These are phyloP conservation scores for Acanthosepion lycidas DNA, from an alignment of 2,888 invertebrate species.

Conservation along the genomic window DNA sequence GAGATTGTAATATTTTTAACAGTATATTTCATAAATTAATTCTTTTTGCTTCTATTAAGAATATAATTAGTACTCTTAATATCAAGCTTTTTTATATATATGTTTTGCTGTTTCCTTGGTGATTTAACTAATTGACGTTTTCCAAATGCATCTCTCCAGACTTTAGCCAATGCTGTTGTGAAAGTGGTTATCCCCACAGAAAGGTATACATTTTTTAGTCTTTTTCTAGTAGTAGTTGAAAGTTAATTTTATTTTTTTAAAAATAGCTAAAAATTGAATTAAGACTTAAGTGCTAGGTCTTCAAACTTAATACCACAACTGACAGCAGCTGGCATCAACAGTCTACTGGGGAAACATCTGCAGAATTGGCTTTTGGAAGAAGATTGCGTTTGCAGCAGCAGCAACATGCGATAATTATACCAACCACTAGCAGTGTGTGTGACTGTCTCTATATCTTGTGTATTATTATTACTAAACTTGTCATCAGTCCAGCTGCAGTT, in stretches of 20 bases:
- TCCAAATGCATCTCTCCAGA: slow-evolving; percentile 78
- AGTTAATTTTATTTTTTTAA: not conserved
- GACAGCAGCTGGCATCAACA: slow-evolving; percentile 33
- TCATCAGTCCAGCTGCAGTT: slow-evolving; percentile 22
- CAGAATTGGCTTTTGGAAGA: slow-evolving; percentile 39
- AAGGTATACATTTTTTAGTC: slow-evolving; percentile 80
- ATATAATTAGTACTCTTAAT: not conserved
- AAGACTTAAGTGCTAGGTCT: slow-evolving; percentile 43
- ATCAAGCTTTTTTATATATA: not conserved
- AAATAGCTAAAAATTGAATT: not conserved
- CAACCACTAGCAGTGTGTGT: not conserved
- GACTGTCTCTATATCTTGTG: not conserved
- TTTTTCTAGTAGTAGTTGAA: slow-evolving; percentile 49
- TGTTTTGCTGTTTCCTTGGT: not conserved
- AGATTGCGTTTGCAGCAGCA: not conserved
- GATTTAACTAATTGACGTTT: slow-evolving; percentile 38
- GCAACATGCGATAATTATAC: not conserved
- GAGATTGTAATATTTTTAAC: not conserved
- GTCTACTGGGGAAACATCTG: not conserved
- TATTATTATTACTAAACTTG: slow-evolving; percentile 24
- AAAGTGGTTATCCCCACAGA: slow-evolving; percentile 99
- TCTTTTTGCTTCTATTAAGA: not conserved
- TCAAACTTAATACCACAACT: slow-evolving; percentile 8
- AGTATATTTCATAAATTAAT: not conserved
- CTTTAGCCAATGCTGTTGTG: slow-evolving; percentile 90